phyloP scores from a whole-genome alignment of 92 coral and sea anemone genomes.

The Palythoa caribaeorum region DNA sequence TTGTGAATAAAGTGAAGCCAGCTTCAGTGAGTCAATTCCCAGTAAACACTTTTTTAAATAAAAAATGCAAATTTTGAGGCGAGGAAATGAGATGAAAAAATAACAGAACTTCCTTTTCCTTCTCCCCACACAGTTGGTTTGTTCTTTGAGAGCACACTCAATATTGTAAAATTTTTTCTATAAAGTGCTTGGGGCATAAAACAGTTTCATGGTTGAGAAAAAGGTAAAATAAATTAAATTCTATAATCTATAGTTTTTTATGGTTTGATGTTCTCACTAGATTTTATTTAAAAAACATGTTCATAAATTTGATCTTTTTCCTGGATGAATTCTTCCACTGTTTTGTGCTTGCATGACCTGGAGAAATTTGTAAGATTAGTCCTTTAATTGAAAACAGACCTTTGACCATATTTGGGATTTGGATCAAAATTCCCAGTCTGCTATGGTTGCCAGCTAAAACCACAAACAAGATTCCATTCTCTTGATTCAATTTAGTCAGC shows the following conservation, averaged over 20 bases:
- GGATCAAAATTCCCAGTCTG: constrained; percentile 19
- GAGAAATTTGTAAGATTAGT: background rate
- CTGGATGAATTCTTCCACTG: background rate
- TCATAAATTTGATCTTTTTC: background rate
- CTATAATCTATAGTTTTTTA: too few relatives aligned
- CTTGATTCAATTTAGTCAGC: background rate
- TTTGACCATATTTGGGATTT: constrained; percentile 27
- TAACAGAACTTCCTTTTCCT: too few relatives aligned
- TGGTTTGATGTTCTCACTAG: background rate
- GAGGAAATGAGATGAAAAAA: too few relatives aligned
- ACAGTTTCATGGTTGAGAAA: too few relatives aligned
- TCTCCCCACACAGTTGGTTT: too few relatives aligned
- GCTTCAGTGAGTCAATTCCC: background rate
- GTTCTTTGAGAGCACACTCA: too few relatives aligned
- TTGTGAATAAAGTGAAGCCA: background rate
- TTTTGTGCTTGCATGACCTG: background rate
- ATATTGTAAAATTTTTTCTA: too few relatives aligned
- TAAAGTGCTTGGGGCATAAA: too few relatives aligned
- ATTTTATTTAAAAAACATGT: background rate
- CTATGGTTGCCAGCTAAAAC: constrained; percentile 14
- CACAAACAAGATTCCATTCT: constrained; percentile 15
- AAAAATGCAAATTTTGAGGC: too few relatives aligned
- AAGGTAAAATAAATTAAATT: too few relatives aligned
- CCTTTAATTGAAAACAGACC: constrained; percentile 17
- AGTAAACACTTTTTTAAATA: too few relatives aligned